Conservation (phyloP, 2,888 invertebrate genomes). For the Lochmaea capreae region DNA sequence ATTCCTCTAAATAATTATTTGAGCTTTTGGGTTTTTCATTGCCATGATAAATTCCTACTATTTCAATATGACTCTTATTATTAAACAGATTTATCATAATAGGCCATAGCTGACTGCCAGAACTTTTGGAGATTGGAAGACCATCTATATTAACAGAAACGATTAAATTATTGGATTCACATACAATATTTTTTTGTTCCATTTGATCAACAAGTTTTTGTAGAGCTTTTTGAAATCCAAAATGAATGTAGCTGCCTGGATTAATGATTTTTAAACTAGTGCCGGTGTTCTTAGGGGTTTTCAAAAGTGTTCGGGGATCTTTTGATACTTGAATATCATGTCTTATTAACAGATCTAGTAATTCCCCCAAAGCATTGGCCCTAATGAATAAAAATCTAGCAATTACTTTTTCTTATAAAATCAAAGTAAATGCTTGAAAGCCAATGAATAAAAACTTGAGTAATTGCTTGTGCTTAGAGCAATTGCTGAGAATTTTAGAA, state of each 20-base stretch:
- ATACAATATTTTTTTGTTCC: constrained; percentile 16
- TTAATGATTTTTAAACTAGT: constrained; percentile 16
- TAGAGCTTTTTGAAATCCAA: constrained; percentile 24
- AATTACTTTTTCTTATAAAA: too few relatives aligned
- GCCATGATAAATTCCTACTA: constrained; percentile 36
- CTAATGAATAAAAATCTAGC: too few relatives aligned
- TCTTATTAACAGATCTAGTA: constrained; percentile 1
- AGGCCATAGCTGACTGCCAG: constrained; percentile 36
- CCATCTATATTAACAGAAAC: constrained; percentile 27
- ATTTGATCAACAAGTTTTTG: constrained; percentile 22
- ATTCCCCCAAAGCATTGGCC: neutral
- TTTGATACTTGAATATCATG: neutral
- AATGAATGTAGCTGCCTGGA: constrained; percentile 24
- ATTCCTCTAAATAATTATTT: constrained; percentile 30
- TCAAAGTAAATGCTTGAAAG: too few relatives aligned
- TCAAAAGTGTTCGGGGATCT: constrained; percentile 36
- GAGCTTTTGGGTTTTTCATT: constrained; percentile 33
- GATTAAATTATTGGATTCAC: neutral
- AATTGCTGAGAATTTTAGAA: too few relatives aligned
- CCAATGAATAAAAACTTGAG: too few relatives aligned
- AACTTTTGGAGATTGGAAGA: constrained; percentile 38
- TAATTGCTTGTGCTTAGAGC: too few relatives aligned
- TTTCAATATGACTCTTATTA: constrained; percentile 29
- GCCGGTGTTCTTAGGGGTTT: constrained; percentile 14
- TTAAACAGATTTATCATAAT: constrained; percentile 26